Conservation (phyloP, 2,113 vertebrate species). For the Glaucomys volans region DNA sequence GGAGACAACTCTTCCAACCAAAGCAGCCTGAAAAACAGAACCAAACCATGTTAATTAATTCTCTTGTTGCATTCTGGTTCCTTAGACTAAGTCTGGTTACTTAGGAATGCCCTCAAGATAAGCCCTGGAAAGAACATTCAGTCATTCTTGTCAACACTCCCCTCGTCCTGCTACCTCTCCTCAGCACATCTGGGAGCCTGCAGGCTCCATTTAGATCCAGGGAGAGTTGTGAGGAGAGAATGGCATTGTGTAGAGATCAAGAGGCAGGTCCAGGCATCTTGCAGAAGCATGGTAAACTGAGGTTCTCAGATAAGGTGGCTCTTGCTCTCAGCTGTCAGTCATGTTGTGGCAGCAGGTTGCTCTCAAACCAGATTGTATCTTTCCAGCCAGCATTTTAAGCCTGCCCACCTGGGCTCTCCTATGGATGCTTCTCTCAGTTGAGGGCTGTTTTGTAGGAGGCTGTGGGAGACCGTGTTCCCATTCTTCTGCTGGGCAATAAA, state of each 20-base stretch:
- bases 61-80: background rate
- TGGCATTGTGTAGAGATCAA: background rate
- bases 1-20: background rate
- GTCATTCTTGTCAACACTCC: background rate
- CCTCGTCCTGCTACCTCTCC: background rate
- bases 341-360: background rate
- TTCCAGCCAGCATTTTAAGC: background rate
- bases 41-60: background rate
- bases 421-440: conserved; percentile 24
- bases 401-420: background rate
- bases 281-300: background rate
- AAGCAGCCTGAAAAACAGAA: background rate
- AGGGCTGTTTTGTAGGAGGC: conserved; percentile 88
- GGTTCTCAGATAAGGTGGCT: accelerated
- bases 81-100: background rate
- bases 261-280: background rate
- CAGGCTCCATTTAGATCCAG: background rate
- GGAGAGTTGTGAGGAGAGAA: no score
- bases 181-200: background rate
- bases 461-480: conserved; percentile 89
- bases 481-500: conserved; percentile 95
- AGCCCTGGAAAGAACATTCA: background rate
- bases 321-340: background rate
- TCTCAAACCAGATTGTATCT: background rate
- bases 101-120: background rate